Percentiles rank a stretch among this genome's conserved stretches.
These are phyloP conservation scores for Thumatha senex DNA, from an alignment of 2,888 invertebrate species.

Conservation along the genomic window DNA sequence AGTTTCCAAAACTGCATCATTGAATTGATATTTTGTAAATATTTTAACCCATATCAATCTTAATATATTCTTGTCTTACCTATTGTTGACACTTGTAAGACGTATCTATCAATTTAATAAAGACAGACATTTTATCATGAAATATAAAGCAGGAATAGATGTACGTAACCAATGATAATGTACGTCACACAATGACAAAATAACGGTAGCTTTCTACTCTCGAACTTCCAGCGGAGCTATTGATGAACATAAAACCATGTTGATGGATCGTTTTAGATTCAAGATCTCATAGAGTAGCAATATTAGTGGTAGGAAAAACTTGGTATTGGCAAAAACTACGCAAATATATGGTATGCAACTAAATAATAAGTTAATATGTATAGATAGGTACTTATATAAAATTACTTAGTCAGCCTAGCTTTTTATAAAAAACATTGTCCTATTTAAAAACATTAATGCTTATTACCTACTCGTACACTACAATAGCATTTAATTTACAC, in stretches of 20 bases:
- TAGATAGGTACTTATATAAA: too few species aligned
- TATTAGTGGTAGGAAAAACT: not conserved
- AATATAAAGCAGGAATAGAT: not conserved
- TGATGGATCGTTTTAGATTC: conserved; percentile 36
- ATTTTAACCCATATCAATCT: conserved; percentile 1
- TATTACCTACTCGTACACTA: not conserved
- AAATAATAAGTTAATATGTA: too few species aligned
- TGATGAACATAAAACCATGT: conserved; percentile 20
- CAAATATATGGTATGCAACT: too few species aligned
- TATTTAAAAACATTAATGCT: too few species aligned
- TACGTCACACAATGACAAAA: not conserved
- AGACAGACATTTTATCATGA: conserved; percentile 3
- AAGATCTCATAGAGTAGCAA: conserved; percentile 6
- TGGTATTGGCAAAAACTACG: too few species aligned
- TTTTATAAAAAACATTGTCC: too few species aligned
- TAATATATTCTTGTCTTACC: conserved; percentile 2
- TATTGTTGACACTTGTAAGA: not conserved
- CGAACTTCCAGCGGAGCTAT: conserved; percentile 19
- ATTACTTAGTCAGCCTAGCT: too few species aligned
- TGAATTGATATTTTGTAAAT: too few species aligned
- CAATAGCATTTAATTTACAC: not conserved
- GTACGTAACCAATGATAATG: not conserved
- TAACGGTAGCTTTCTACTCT: conserved; percentile 31
- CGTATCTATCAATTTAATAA: conserved; percentile 1
- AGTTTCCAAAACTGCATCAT: too few species aligned